Evolutionary conservation across 2,113 vertebrate species (phyloP), one percentile per base, ranked within the genome.

Genomic region (Morone saxatilis): DNA sequence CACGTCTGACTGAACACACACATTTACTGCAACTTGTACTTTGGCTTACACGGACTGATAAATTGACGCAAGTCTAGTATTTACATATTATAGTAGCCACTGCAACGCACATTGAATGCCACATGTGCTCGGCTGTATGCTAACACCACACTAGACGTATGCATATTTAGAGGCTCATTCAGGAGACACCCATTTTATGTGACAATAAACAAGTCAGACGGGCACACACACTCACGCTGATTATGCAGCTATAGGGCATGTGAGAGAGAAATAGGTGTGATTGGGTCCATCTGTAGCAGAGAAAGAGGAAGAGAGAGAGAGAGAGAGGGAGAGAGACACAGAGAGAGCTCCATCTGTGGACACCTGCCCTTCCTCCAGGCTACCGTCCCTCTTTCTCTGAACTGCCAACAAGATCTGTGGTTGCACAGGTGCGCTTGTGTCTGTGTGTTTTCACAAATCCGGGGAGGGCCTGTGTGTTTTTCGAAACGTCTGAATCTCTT

Each of bases 261-360:
- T 89, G 90, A 92, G 87, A 88, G 86, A 92, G 87, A 86, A 90
- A 90, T 88, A 92, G 92, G 93, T 93, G 93, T 92, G 93, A 94
- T 86, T 69, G 83, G 79, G 86, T 92, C 92, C 93, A 92, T 94
- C 93, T 94, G 93, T 92, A 91, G 76, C 73, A 57, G 76, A 84
- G 83, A 85, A 45, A 76, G 61, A 70, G 67, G 60, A 25, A 25
- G 31, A 31, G 3, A 31, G 31, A 31, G 54, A 67, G 16, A 68
- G 40, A n/a, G 36, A 61, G 47, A 47, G 45, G 12, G 67, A 80
- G 73, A 63, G 73, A 80, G 83, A 86, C 38, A 81, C 83, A 76
- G 84, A 80, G 78, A 83, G 89, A 65, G 87, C 83, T 90, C 91
- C 91, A 89, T 92, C 93, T 92, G 93, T 92, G 93, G 93, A 89